Evolutionary conservation across 2,888 invertebrate species (phyloP).

Genomic region (Drosophila rubida): DNA sequence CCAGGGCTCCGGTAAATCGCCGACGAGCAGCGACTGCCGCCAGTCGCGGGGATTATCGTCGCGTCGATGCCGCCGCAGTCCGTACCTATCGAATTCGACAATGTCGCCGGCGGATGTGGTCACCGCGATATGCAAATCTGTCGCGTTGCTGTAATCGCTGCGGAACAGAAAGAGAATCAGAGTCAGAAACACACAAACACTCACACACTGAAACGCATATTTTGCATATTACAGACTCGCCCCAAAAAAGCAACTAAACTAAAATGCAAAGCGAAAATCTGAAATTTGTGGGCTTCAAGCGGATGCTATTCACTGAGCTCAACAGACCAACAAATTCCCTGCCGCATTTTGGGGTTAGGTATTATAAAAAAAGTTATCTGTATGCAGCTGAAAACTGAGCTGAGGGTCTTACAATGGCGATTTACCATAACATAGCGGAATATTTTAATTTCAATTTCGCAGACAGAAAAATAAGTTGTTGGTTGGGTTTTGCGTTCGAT

Average conservation of each 20-base stretch:
- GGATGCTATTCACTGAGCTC: neutral
- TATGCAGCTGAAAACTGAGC: neutral
- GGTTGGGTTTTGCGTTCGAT: neutral
- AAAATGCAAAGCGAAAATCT: slow-evolving; percentile 9
- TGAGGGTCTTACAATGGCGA: neutral
- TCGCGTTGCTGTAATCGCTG: slow-evolving; percentile 92
- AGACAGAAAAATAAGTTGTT: neutral
- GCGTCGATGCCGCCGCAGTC: slow-evolving; percentile 86
- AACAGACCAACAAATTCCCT: slow-evolving; percentile 19
- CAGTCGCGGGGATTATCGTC: slow-evolving; percentile 85
- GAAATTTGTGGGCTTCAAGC: slow-evolving; percentile 16
- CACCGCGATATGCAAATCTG: slow-evolving; percentile 95
- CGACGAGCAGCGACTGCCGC: slow-evolving; percentile 90
- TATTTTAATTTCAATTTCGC: slow-evolving; percentile 3
- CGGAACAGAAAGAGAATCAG: slow-evolving; percentile 43
- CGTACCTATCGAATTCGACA: slow-evolving; percentile 93
- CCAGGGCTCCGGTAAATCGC: slow-evolving; percentile 88
- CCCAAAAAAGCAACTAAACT: slow-evolving; percentile 1
- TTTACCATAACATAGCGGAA: slow-evolving; percentile 1
- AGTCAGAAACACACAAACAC: slow-evolving; percentile 43
- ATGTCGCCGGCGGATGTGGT: slow-evolving; percentile 92
- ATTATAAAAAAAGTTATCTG: slow-evolving; percentile 3
- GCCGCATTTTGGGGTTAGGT: slow-evolving; percentile 8
- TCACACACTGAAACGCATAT: slow-evolving; percentile 52
- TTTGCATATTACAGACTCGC: slow-evolving; percentile 44